Conservation (phyloP, 2,888 invertebrate species). For the Eugnorisma glareosa region DNA sequence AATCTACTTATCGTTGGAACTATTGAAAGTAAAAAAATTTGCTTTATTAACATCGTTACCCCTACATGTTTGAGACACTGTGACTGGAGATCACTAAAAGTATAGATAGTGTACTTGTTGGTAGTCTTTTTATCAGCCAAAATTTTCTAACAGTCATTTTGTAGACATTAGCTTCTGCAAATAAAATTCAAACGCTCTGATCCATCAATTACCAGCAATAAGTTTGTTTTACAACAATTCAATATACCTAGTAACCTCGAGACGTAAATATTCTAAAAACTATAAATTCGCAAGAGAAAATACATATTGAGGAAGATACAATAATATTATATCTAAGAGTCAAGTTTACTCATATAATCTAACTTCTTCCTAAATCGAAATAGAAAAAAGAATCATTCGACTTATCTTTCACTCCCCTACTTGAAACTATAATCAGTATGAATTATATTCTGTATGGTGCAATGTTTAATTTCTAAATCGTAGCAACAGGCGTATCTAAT, state of each 20-base stretch:
- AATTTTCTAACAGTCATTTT: neutral
- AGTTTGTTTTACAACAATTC: neutral
- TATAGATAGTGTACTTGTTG: neutral
- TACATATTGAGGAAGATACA: conserved; percentile 35
- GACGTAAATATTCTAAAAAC: conserved; percentile 3
- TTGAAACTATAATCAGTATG: conserved; percentile 31
- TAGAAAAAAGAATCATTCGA: conserved; percentile 27
- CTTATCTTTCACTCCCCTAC: conserved; percentile 44
- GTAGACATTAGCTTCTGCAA: neutral
- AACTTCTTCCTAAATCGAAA: conserved; percentile 39
- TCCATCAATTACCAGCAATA: neutral
- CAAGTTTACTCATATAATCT: conserved; percentile 42
- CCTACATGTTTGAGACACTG: neutral
- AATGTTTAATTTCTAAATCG: conserved; percentile 53
- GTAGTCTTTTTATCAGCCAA: neutral
- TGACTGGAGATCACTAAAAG: neutral
- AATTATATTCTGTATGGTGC: conserved; percentile 25
- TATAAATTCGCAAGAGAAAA: conserved; percentile 40
- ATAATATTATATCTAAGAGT: conserved; percentile 31
- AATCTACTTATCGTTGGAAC: conserved; percentile 2
- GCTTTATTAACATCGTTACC: neutral
- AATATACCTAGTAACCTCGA: conserved; percentile 1
- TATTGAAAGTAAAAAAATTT: conserved; percentile 11
- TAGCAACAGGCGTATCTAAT: conserved; percentile 56
- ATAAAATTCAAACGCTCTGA: neutral